Base-by-base conservation (phyloP, 2,888 invertebrate species). In the Drosophila emarginata region DNA sequence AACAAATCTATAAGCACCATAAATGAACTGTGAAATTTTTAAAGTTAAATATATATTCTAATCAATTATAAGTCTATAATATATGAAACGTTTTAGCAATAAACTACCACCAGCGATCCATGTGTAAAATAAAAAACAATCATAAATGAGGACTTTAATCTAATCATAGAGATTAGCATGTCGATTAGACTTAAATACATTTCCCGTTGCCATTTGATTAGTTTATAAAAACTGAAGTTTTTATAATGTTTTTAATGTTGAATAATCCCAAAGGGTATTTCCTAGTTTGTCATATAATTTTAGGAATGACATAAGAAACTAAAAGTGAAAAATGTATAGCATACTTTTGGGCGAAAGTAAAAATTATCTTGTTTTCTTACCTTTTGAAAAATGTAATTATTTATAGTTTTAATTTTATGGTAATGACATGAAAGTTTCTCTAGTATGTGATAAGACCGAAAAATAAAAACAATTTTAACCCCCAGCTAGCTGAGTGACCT, bases 121-220 rank as follows among this genome's bases (percentile, higher is more conserved):
- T 59, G n/a, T 66, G 54, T 2, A 18, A 67, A 62, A 57, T 62
- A 53, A 57, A 54, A 40, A 53, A 67, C 60, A 64, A 28, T 26
- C 18, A 39, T 28, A 56, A 50, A 65, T 64, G 60, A 36, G 14
- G 50, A 39, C 3, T 21, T 64, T 77, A 80, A 83, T 80, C 80
- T 80, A 77, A 80, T 80, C 80, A 9, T 12, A 11, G 9, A 66
- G 75, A 83, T 75, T 74, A 80, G 23, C 37, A 56, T 18, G 12
- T 14, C 14, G 14, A 45, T 53, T 37, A 28, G 6, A 67, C 40
- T 66, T 62, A 62, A 77, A 67, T 56, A 56, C 53, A 65, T 37
- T 66, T 68, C 70, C 70, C 45, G 45, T 45, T 11, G 4, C 45
- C 18, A 45, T 3, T 21, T 45, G 45, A 21, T 45, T 21, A 18